Conservation (phyloP, 2,113 vertebrate genomes). For the Indri indri region DNA sequence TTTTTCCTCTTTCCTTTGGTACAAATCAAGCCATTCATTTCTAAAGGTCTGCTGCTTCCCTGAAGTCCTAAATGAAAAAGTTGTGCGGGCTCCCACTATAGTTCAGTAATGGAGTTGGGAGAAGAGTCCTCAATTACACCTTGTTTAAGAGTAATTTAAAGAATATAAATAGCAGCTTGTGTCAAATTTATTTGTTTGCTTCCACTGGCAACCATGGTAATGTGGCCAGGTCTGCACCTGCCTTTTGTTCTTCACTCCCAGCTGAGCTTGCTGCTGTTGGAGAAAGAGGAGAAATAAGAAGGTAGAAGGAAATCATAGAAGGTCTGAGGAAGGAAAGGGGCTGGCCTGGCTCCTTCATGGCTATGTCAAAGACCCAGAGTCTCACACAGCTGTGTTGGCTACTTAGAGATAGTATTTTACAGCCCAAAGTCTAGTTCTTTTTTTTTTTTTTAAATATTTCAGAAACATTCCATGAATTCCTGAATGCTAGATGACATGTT, state of each 20-base stretch:
- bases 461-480: not conserved
- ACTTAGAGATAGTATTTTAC: not conserved
- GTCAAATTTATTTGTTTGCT: not conserved
- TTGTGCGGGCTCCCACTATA: not conserved
- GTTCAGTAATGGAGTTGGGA: not conserved
- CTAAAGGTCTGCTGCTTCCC: not conserved
- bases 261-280: not conserved
- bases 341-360: not conserved
- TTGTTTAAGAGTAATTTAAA: slow-evolving; percentile 20
- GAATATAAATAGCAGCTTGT: not conserved
- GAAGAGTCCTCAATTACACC: not conserved
- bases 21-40: slow-evolving; percentile 19
- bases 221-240: not conserved
- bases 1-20: not conserved
- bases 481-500: not conserved
- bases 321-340: too few relatives aligned
- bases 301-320: not conserved
- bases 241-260: not conserved
- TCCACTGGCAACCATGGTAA: not conserved
- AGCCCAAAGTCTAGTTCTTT: not conserved
- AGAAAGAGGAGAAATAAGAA: not conserved
- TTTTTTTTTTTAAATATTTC: not conserved
- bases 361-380: not conserved
- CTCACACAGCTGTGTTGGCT: not conserved
- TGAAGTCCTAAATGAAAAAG: not conserved